Evolutionary conservation across 2,113 vertebrate species (phyloP), one percentile per base, ranked within the genome.

Genomic region (Anhinga rufa): DNA sequence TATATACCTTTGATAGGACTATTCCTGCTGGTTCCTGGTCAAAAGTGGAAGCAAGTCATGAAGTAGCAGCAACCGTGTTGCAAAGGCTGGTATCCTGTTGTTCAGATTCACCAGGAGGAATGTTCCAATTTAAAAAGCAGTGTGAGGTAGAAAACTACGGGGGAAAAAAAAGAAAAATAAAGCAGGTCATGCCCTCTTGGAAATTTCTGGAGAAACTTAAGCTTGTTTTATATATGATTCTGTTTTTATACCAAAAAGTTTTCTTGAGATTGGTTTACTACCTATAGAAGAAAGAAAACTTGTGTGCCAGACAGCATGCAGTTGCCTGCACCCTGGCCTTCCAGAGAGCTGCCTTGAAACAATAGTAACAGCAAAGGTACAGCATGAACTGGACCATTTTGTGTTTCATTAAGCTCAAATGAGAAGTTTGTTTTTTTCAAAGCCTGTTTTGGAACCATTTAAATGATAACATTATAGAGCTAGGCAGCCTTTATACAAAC

Each of bases 291-390:
- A 55, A 86, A 72, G 28, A 75, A 48, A 40, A 82, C 1, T 6
- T 9, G 1, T 54, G 65, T 76, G 15, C 68, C 88, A 91, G 76
- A 22, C 29, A 75, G 79, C 26, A 16, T 1, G 26, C 38, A 79
- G 61, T n/a, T 83, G 78, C 68, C 75, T 88, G 40, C 42, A 25
- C 46, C 57, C 40, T 19, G 58, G 21, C 51, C 74, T 66, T 89
- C 60, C 84, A 69, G 44, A 81, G 36, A 57, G 32, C 68, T 86
- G 66, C 69, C 24, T 62, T n/a, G 58, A 80, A 95, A 96, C 96
- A 97, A 97, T 96, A 34, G 93, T 11, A 70, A 12, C 80, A 83
- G 58, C 71, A 60, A 86, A 90, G 44, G 96, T 91, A 95, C 94
- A 90, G 72, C 55, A 34, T 70, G 80, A 95, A 71, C 95, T 61